These are phyloP conservation scores for Fratercula arctica DNA, from an alignment of 2,797 vertebrate species.

Conservation along the genomic window DNA sequence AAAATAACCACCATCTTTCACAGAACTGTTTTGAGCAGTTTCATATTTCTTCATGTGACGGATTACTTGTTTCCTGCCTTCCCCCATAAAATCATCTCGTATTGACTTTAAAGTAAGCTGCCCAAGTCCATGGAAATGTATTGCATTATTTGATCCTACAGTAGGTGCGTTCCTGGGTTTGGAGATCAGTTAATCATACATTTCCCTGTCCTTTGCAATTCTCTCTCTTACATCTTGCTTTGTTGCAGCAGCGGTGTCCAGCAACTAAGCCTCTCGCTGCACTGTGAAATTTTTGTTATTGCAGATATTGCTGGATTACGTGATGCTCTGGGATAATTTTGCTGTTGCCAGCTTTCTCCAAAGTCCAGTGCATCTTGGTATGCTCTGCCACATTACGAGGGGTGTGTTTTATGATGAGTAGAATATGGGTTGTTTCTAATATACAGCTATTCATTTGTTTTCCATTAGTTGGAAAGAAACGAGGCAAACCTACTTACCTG, in stretches of 20 bases:
- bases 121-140: neutral
- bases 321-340: neutral
- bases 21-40: neutral
- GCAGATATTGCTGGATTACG: neutral
- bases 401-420: neutral
- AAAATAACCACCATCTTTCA: neutral
- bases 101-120: neutral
- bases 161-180: neutral
- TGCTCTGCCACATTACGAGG: neutral
- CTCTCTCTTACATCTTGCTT: neutral
- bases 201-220: neutral
- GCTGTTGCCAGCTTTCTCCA: neutral
- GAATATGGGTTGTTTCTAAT: neutral
- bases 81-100: neutral
- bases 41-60: neutral
- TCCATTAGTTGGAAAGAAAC: neutral
- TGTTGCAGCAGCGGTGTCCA: neutral
- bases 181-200: neutral
- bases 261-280: neutral
- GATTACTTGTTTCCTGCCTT: neutral
- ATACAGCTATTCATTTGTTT: neutral
- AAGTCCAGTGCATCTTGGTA: neutral
- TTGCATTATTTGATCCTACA: neutral
- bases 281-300: neutral
- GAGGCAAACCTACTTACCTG: neutral